Evolutionary conservation across 2,888 invertebrate species (phyloP).

Genomic region (Rhaphigaster nebulosa): DNA sequence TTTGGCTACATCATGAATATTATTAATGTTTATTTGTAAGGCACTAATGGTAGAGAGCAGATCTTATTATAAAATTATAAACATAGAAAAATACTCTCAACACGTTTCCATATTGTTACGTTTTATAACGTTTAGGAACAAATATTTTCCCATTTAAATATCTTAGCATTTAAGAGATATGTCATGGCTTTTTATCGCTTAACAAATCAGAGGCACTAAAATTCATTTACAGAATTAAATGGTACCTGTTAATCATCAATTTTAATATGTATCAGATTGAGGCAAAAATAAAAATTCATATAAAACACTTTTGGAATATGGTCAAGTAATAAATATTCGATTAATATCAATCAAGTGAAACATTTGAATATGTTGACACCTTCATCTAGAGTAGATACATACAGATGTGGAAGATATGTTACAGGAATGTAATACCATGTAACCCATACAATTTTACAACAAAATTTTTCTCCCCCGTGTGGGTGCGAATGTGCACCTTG

Average conservation of each 20-base stretch:
- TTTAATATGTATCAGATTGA: neutral
- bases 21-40: slow-evolving; percentile 31
- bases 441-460: slow-evolving; percentile 34
- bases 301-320: neutral
- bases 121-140: slow-evolving; percentile 43
- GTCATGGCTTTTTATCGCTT: slow-evolving; percentile 2
- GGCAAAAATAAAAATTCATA: neutral
- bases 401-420: slow-evolving; percentile 48
- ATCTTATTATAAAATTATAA: slow-evolving; percentile 9
- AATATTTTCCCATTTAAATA: slow-evolving; percentile 19
- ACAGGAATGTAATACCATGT: slow-evolving; percentile 57
- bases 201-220: neutral
- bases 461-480: slow-evolving; percentile 89
- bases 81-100: slow-evolving; percentile 45
- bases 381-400: slow-evolving; percentile 2
- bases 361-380: neutral
- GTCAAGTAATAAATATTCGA: slow-evolving; percentile 12
- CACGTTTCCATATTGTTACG: slow-evolving; percentile 21
- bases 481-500: slow-evolving; percentile 97
- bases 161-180: slow-evolving; percentile 15
- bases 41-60: slow-evolving; percentile 50
- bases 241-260: neutral
- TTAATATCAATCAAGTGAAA: neutral
- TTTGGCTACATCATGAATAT: slow-evolving; percentile 54
- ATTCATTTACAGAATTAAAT: neutral